Evolutionary conservation across 2,888 invertebrate species (phyloP).

Genomic region (Scelioninae gen. 2): DNA sequence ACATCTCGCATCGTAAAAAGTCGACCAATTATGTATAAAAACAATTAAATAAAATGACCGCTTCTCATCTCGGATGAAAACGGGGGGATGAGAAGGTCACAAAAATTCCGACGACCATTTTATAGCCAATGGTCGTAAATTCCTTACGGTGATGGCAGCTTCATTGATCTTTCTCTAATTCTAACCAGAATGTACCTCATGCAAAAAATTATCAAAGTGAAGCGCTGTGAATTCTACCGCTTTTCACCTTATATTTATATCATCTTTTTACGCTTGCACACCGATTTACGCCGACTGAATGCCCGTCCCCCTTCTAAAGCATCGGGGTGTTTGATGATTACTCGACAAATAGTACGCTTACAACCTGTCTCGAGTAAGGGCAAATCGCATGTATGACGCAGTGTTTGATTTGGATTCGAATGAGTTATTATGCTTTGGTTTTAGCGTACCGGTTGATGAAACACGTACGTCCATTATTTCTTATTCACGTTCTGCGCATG

Average conservation of each 20-base stretch:
- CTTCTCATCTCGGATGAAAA: conserved; percentile 53
- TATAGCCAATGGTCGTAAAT: conserved; percentile 73
- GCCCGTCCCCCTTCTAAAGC: conserved; percentile 43
- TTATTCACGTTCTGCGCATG: conserved; percentile 64
- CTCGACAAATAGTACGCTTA: conserved; percentile 67
- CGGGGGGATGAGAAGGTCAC: conserved; percentile 54
- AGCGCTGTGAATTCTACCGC: conserved; percentile 40
- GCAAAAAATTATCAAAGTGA: conserved; percentile 51
- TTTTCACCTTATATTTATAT: conserved; percentile 51
- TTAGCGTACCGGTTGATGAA: conserved; percentile 56
- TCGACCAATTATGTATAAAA: conserved; percentile 73
- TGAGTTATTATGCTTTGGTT: conserved; percentile 55
- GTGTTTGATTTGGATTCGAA: conserved; percentile 60
- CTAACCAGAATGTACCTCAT: conserved; percentile 68
- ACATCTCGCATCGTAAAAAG: conserved; percentile 66
- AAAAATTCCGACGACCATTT: conserved; percentile 67
- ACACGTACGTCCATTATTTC: conserved; percentile 48
- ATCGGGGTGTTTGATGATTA: conserved; percentile 59
- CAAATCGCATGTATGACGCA: conserved; percentile 60
- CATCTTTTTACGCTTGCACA: conserved; percentile 37
- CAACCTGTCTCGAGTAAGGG: conserved; percentile 64
- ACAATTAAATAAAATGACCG: conserved; percentile 67
- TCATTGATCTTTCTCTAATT: conserved; percentile 66
- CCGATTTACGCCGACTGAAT: conserved; percentile 27
- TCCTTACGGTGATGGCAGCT: conserved; percentile 66